Evolutionary conservation across 2,113 vertebrate species (phyloP).

Genomic region (Glaucomys volans): DNA sequence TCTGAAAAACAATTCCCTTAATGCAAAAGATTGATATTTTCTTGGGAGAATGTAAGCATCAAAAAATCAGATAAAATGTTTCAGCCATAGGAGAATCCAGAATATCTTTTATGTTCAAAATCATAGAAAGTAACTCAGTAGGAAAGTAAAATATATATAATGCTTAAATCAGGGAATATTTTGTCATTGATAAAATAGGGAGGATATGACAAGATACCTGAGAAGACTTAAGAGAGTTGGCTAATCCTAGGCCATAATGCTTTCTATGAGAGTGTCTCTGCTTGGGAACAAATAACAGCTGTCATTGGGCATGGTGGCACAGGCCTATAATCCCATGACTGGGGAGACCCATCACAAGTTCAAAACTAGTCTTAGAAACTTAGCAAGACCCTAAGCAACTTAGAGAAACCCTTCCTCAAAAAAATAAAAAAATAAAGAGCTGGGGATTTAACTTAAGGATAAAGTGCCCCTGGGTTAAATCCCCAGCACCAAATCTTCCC

Average conservation of each 20-base stretch:
- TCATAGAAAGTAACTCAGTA: background rate
- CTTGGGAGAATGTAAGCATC: background rate
- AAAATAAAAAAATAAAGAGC: too few relatives aligned
- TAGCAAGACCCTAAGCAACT: too few relatives aligned
- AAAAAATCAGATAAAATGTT: background rate
- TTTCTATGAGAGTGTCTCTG: background rate
- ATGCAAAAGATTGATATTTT: constrained; percentile 32
- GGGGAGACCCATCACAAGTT: too few relatives aligned
- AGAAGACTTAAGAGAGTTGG: background rate
- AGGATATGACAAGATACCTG: background rate
- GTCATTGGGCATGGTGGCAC: too few relatives aligned
- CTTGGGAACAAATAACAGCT: too few relatives aligned
- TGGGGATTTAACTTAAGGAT: too few relatives aligned
- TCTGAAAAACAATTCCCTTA: background rate
- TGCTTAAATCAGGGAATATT: background rate
- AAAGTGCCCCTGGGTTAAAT: too few relatives aligned
- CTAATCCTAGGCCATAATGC: background rate
- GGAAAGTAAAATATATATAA: background rate
- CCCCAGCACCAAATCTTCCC: background rate
- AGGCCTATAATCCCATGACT: too few relatives aligned
- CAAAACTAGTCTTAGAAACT: too few relatives aligned
- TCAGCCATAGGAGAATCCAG: background rate
- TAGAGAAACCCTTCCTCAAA: too few relatives aligned
- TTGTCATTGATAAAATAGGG: background rate
- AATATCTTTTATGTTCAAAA: background rate